phyloP scores from a whole-genome alignment of 1,140 invertebrate genomes.

The Drosophila jambulina region DNA sequence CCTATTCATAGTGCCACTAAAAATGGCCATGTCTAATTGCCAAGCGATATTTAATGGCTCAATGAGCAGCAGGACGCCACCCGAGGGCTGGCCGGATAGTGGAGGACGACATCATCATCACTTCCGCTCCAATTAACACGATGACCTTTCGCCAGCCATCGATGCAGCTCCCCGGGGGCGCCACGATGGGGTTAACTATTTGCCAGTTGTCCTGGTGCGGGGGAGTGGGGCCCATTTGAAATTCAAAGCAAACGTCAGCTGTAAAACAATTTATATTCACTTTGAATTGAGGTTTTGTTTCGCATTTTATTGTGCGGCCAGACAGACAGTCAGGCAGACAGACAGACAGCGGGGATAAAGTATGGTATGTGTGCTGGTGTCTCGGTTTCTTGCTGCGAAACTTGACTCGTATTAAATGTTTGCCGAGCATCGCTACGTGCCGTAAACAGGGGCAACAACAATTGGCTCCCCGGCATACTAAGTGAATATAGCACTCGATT shows the following conservation, averaged over 20 bases:
- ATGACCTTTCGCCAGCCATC: constrained; percentile 67
- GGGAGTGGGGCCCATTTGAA: constrained; percentile 67
- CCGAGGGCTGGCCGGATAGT: constrained; percentile 39
- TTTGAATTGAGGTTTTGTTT: constrained; percentile 83
- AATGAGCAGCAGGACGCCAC: constrained; percentile 27
- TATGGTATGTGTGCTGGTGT: constrained; percentile 29
- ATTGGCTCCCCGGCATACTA: constrained; percentile 62
- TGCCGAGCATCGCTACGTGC: constrained; percentile 76
- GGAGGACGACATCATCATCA: constrained; percentile 58
- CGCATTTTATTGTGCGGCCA: constrained; percentile 65
- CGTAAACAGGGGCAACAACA: constrained; percentile 62
- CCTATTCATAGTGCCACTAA: constrained; percentile 49
- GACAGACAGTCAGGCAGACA: constrained; percentile 23
- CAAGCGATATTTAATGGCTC: constrained; percentile 73
- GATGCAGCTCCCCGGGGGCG: constrained; percentile 32
- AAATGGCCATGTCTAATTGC: constrained; percentile 60
- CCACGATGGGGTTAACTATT: constrained; percentile 27
- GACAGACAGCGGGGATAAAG: constrained; percentile 1
- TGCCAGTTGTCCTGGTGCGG: constrained; percentile 9
- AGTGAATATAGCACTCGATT: constrained; percentile 63
- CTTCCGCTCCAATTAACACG: constrained; percentile 80
- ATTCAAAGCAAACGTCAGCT: constrained; percentile 81
- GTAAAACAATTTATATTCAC: constrained; percentile 84
- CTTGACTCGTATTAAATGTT: constrained; percentile 80
- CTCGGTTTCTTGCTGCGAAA: constrained; percentile 64